Conservation (phyloP, 2,888 invertebrate genomes). For the Leptopilina syphax region DNA sequence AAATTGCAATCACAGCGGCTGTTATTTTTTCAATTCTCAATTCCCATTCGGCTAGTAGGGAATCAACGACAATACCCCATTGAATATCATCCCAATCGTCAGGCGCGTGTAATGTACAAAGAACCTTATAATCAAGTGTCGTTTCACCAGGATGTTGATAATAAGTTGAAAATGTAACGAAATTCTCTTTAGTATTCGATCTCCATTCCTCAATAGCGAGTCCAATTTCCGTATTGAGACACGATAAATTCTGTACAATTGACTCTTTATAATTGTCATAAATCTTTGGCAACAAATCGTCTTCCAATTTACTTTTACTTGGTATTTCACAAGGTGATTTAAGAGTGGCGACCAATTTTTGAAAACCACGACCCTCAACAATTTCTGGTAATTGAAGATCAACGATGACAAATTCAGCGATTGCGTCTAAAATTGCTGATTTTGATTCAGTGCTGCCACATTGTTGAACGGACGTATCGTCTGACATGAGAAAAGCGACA, state of each 20-base stretch:
- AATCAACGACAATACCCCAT: conserved; percentile 74
- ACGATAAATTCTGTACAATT: conserved; percentile 67
- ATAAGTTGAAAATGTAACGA: conserved; percentile 76
- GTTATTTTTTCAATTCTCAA: conserved; percentile 74
- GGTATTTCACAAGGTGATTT: conserved; percentile 77
- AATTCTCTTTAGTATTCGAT: conserved; percentile 72
- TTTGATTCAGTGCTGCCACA: conserved; percentile 70
- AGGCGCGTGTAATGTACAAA: conserved; percentile 76
- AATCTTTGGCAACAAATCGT: conserved; percentile 77
- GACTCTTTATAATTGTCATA: conserved; percentile 75
- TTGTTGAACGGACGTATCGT: conserved; percentile 67
- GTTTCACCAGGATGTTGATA: conserved; percentile 74
- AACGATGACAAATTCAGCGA: conserved; percentile 77
- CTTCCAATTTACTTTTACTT: conserved; percentile 76
- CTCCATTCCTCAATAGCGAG: conserved; percentile 77
- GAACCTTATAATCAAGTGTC: conserved; percentile 73
- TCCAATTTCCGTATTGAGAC: conserved; percentile 70
- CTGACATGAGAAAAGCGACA: conserved; percentile 69
- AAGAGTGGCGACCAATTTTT: conserved; percentile 76
- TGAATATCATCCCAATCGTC: conserved; percentile 71
- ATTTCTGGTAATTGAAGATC: conserved; percentile 77
- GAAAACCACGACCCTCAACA: conserved; percentile 77
- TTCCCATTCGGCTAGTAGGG: conserved; percentile 75
- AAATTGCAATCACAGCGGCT: conserved; percentile 75
- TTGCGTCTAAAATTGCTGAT: conserved; percentile 74